Percentiles rank a stretch among this genome's conserved stretches.
These are phyloP conservation scores for Varanus salvator DNA, from an alignment of 2,113 vertebrate genomes.

Conservation along the genomic window DNA sequence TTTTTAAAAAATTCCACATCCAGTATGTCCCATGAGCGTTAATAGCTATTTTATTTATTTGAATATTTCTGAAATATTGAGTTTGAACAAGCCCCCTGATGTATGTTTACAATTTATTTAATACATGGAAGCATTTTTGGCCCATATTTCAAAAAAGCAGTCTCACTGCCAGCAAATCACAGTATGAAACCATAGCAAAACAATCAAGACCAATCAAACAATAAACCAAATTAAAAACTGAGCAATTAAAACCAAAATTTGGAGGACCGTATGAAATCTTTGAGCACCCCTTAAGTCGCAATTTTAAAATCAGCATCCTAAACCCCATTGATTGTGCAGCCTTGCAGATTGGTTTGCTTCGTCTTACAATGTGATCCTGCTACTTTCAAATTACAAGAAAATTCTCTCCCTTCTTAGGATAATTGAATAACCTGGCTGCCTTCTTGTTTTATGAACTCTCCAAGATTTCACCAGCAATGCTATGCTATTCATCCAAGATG, in stretches of 20 bases:
- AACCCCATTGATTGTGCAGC: not conserved
- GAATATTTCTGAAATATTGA: constrained; percentile 9
- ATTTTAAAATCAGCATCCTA: not conserved
- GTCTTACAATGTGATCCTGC: not conserved
- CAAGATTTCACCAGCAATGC: not conserved
- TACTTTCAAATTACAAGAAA: not conserved
- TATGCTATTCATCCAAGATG: constrained; percentile 19
- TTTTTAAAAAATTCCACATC: not conserved
- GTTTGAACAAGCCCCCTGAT: too few species aligned
- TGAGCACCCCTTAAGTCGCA: not conserved
- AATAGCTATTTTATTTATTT: not conserved
- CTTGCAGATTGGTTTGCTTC: not conserved
- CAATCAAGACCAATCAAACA: not conserved
- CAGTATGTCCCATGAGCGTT: not conserved
- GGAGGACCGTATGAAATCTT: not conserved
- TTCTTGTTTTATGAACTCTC: constrained; percentile 24
- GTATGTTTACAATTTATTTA: not conserved
- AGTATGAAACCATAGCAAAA: too few species aligned
- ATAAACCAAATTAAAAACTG: not conserved
- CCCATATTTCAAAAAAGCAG: too few species aligned
- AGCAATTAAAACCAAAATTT: not conserved
- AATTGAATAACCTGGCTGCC: constrained; percentile 19
- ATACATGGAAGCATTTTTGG: not conserved
- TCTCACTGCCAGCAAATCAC: too few species aligned
- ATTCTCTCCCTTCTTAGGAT: not conserved